Base-by-base conservation (phyloP, 2,113 vertebrate species). In the Gulo gulo region DNA sequence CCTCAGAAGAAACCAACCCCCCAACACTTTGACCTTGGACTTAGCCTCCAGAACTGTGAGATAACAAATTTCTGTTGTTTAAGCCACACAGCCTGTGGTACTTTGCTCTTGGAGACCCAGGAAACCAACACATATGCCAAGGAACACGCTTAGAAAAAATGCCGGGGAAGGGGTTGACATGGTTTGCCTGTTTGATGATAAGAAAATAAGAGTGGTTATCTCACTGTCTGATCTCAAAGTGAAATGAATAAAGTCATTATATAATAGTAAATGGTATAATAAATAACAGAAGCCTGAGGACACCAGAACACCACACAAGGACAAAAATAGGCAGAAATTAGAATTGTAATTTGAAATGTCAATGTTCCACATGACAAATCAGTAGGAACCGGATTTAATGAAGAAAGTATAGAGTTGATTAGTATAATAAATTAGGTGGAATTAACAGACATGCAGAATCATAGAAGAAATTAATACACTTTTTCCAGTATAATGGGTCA, bases 371-470 rank as follows among this genome's bases (percentile, higher is more conserved):
- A 59, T 2, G 74, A 78, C n/a, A 86, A 73, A 91, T 73, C 10
- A 34, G 65, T 47, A 81, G 36, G 55, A 83, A 63, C 26, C 1
- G 45, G 31, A 87, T 16, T 76, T 95, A 86, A 94, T 52, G 81
- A 97, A 69, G 67, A 39, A 93, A 92, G 55, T 42, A 7, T 50
- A 11, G 39, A 65, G 13, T 63, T 96, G 83, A 94, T 90, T 63
- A 67, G 36, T 69, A 6, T 36, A 90, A 88, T 69, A 74, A 91
- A 96, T 94, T 57, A 87, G 42, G 11, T 67, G 63, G 29, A 95
- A 97, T 80, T 96, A 95, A 95, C 45, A 92, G 63, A 47, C 26
- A 57, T 6, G 8, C 18, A 50, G 50, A 96, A 45, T 42, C 83
- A 45, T 10, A 83, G 65, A 50, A 78, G 57, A 91, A 85, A 16